Evolutionary conservation across 2,888 invertebrate genomes (phyloP), one percentile per base, ranked within the genome.

Genomic region (Nysson spinosus): DNA sequence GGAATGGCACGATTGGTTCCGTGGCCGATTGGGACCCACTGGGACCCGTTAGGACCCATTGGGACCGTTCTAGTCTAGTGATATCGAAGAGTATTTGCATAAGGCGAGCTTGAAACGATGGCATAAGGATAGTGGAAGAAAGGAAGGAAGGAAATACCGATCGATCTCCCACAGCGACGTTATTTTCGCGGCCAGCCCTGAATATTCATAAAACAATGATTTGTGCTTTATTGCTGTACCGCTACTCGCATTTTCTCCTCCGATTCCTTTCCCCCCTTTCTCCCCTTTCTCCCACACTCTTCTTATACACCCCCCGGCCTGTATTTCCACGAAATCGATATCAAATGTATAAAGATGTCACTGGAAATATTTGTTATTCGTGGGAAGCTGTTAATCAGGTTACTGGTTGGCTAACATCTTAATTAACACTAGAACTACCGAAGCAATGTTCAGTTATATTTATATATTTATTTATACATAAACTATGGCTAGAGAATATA

Each of bases 121-220:
- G 73, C 69, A 66, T 70, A 80, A 80, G 77, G 70, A 78, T 39
- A 70, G 64, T 43, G 63, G 54, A 24, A 24, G 24, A 9, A 24
- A 70, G 61, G 67, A 70, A 71, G 69, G 70, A 79, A 79, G 75
- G 68, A 77, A 78, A 77, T 75, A 57, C 62, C 70, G 77, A 81
- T 81, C 80, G 82, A 81, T 81, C 71, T 73, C 30, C 55, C 58
- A 32, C 60, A 50, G 64, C 74, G 70, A 73, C 67, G 66, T 72
- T 67, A 69, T 77, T 76, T 76, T 78, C 65, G 62, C 69, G 40
- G 57, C 14, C 17, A 39, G 22, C 47, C 19, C 62, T 79, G 75
- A 81, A 81, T 81, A 80, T 81, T 81, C 81, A 80, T 80, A 80
- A 80, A 81, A 77, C 77, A 72, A 79, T 81, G 81, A 81, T 80